These are phyloP conservation scores for Danaus plexippus DNA, from an alignment of 1,140 invertebrate genomes.

Conservation along the genomic window DNA sequence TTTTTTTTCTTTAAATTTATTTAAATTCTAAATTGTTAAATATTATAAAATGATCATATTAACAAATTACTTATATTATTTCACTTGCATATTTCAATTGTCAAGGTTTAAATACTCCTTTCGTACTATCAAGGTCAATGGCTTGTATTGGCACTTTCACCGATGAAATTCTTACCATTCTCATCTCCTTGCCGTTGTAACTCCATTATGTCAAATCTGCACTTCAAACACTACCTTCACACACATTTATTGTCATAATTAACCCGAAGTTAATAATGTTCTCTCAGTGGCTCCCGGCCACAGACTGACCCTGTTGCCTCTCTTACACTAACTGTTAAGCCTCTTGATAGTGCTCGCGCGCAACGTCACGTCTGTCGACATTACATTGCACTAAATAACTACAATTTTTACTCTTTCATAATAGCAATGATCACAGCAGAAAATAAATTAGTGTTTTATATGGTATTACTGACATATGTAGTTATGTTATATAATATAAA, in stretches of 20 bases:
- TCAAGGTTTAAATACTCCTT: constrained; percentile 20
- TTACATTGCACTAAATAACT: too few relatives aligned
- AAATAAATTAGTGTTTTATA: too few relatives aligned
- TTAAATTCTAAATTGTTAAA: too few relatives aligned
- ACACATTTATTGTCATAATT: constrained; percentile 8
- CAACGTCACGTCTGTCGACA: background rate
- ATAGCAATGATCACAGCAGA: too few relatives aligned
- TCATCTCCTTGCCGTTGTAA: constrained; percentile 25
- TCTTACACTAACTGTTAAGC: constrained; percentile 5
- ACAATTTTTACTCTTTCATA: too few relatives aligned
- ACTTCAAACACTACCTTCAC: constrained; percentile 17
- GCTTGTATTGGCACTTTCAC: constrained; percentile 30
- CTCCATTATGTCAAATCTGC: constrained; percentile 24
- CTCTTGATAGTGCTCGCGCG: constrained; percentile 25
- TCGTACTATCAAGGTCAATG: constrained; percentile 26
- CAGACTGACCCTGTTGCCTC: constrained; percentile 19
- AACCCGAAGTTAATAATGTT: constrained; percentile 8
- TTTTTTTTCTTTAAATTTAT: too few relatives aligned
- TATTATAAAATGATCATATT: too few relatives aligned
- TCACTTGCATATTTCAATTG: constrained; percentile 15
- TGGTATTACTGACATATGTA: too few relatives aligned
- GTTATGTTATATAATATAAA: too few relatives aligned
- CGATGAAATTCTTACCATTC: constrained; percentile 23
- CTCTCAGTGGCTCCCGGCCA: constrained; percentile 20
- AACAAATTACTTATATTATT: constrained; percentile 1